Percentiles rank a stretch among this genome's conserved stretches.
Conservation (phyloP, 2,888 invertebrate genomes). For the Megaustenia siamemsis region DNA sequence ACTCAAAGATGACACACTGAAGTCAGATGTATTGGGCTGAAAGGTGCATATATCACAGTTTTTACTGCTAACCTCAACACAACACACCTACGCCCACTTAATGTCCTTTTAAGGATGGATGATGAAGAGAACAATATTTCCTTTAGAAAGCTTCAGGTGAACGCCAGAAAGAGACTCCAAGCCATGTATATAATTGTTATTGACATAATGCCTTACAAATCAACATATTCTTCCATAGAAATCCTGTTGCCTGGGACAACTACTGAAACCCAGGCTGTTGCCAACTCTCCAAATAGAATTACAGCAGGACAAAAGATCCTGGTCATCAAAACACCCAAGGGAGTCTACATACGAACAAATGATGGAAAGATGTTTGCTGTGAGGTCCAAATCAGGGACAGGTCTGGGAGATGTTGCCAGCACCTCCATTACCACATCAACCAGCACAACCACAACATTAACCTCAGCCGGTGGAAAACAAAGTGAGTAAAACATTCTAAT, state of each 20-base stretch:
- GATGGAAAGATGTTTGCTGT: constrained; percentile 97
- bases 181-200: too few relatives aligned
- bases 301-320: constrained; percentile 96
- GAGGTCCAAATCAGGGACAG: constrained; percentile 65
- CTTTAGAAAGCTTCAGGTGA: too few relatives aligned
- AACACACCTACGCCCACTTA: too few relatives aligned
- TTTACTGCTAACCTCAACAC: too few relatives aligned
- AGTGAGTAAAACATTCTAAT: background rate
- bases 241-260: constrained; percentile 86
- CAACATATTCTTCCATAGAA: constrained; percentile 73
- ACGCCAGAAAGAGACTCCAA: too few relatives aligned
- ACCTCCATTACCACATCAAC: constrained; percentile 35
- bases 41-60: too few relatives aligned
- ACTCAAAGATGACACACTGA: too few relatives aligned
- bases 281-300: constrained; percentile 83
- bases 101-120: too few relatives aligned
- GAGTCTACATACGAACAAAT: constrained; percentile 96
- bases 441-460: constrained; percentile 55
- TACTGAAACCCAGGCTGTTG: constrained; percentile 92
- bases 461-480: constrained; percentile 45
- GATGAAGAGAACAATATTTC: too few relatives aligned
- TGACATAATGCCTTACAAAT: too few relatives aligned
- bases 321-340: constrained; percentile 95
- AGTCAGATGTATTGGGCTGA: too few relatives aligned
- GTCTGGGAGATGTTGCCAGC: constrained; percentile 22